Base-by-base conservation (phyloP, 2,113 vertebrate genomes). In the Ovis canadensis region DNA sequence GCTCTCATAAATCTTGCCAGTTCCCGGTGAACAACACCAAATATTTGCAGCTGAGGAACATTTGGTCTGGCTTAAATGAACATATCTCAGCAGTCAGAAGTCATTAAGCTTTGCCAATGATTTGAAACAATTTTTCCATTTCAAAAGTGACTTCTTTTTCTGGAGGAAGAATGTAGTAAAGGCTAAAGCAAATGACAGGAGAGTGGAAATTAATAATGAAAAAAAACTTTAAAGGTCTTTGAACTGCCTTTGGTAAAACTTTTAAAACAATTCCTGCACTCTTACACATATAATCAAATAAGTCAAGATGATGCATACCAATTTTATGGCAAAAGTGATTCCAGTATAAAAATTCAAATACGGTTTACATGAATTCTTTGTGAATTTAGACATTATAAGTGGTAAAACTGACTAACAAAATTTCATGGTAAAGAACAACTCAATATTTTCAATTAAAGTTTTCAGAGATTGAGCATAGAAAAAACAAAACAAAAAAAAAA, bases 41-140 rank as follows among this genome's bases (percentile, higher is more conserved):
- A 99, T 99, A 99, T 99, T 99, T 99, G 99, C 99, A 99, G 99
- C 99, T 99, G 98, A 99, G 98, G 98, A 99, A 99, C 99, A 99
- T 99, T 99, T 99, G 99, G 99, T 99, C 98, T 98, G 98, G 98
- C 98, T 99, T 99, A 99, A 99, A 99, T 99, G 99, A 99, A 99
- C 99, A 99, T 99, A 99, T 99, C 99, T 99, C 98, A 98, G 98
- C 99, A 99, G 99, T 99, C 99, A 99, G 98, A 99, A 99, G 99
- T 99, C 99, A 99, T 99, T 99, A 99, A 98, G 98, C 98, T 98
- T 98, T 99, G 98, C 98, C 98, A 99, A 96, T 99, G 99, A 99
- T 99, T 99, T 99, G 99, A 99, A 99, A 99, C 98, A 98, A 98
- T 99, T 99, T 99, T 99, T 99, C 99, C 98, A 99, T 99, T 99